Evolutionary conservation across 2,113 vertebrate genomes (phyloP), one percentile per base, ranked within the genome.

Genomic region (Halichoerus grypus): DNA sequence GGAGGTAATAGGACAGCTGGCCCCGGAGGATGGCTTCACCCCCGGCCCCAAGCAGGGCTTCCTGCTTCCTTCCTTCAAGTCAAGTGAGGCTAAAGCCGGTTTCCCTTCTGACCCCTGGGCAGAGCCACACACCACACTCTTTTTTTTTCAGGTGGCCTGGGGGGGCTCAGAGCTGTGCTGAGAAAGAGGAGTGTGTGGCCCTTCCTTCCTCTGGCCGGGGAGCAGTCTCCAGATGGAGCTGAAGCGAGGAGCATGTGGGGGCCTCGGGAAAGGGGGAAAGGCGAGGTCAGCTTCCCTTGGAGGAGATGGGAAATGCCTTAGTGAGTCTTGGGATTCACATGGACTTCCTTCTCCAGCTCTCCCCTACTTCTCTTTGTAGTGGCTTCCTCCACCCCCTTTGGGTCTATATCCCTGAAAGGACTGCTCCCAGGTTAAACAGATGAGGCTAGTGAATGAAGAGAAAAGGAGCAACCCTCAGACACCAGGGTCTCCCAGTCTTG

Each of bases 51-150:
- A n/a, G 14, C 89, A 90, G 81, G 36, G 6, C 88, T 98, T 98
- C 97, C 97, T 97, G 97, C 84, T 98, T 98, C 97, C 97, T 98
- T 98, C 97, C 97, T 96, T 88, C 49, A 74, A 82, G 71, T 88
- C 69, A 87, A 92, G 55, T 12, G n/a, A 16, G 95, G 84, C 7
- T 13, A 51, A 91, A 49, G 61, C 88, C 85, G 7, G 71, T 81
- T 98, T 97, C 80, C 92, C 83, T 95, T 85, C 67, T 79, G 67
- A 88, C 21, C 55, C 59, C 39, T 0, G 21, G 53, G 92, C 93
- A 87, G 61, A 1, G 7, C 39, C 22, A 36, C 95, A 85, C 11
- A 69, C 21, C 15, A 74, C 81, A 57, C 8, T 31, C 21, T 28
- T 53, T 65, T 74, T 59, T 81, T 61, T 84, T 51, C 61, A 67